Conservation (phyloP, 2,888 invertebrate genomes). For the Drosophila atroscutellata region DNA sequence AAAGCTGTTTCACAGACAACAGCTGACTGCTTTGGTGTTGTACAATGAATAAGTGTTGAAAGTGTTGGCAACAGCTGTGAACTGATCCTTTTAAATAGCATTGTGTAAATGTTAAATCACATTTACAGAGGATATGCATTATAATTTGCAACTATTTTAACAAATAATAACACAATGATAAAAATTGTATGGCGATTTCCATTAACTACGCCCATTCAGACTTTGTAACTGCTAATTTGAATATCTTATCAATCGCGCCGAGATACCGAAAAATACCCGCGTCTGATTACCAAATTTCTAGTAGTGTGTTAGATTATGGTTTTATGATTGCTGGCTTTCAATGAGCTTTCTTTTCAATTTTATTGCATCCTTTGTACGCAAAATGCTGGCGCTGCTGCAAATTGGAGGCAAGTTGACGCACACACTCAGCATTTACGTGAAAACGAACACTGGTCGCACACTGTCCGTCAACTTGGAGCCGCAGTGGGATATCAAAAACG, state of each 20-base stretch:
- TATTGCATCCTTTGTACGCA: constrained; percentile 86
- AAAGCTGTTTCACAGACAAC: background rate
- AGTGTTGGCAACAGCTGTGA: background rate
- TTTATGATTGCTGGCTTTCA: constrained; percentile 22
- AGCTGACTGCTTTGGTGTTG: constrained; percentile 26
- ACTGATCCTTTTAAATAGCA: constrained; percentile 9
- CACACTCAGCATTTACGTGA: constrained; percentile 88
- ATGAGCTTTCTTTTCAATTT: constrained; percentile 88
- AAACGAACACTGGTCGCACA: constrained; percentile 89
- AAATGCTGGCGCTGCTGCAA: constrained; percentile 88
- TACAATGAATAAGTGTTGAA: constrained; percentile 36
- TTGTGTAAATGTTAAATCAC: background rate
- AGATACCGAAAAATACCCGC: constrained; percentile 21
- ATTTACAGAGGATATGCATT: background rate
- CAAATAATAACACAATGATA: background rate
- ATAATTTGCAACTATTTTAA: background rate
- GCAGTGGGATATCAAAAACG: constrained; percentile 90
- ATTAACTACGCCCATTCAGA: background rate
- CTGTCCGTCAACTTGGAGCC: constrained; percentile 89
- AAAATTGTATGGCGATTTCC: background rate
- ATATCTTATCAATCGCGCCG: background rate
- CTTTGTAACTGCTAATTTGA: constrained; percentile 1
- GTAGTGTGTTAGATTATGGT: constrained; percentile 31
- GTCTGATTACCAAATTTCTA: background rate
- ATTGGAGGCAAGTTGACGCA: constrained; percentile 88